Conservation (phyloP, 2,888 invertebrate genomes). For the Synanthedon tipuliformis region DNA sequence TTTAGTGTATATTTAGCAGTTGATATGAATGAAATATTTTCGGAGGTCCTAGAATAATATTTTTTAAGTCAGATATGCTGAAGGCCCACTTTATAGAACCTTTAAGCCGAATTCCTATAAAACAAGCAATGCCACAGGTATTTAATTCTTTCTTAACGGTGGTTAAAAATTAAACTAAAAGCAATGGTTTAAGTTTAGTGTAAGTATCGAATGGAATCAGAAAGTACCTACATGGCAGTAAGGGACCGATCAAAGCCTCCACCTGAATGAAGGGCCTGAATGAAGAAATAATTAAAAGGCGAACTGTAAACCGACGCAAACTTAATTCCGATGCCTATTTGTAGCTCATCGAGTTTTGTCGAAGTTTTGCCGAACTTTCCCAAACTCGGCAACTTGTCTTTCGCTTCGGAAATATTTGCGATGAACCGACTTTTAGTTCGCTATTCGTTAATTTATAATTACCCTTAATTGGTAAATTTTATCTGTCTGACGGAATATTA, state of each 20-base stretch:
- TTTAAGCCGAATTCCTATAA: too few relatives aligned
- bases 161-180: too few relatives aligned
- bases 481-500: slow-evolving; percentile 3
- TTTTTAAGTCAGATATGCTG: too few relatives aligned
- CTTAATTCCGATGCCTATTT: slow-evolving; percentile 66
- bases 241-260: slow-evolving; percentile 31
- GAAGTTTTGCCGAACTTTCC: slow-evolving; percentile 28
- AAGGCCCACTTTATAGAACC: too few relatives aligned
- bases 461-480: slow-evolving; percentile 48
- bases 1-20: too few relatives aligned
- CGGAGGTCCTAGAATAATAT: too few relatives aligned
- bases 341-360: slow-evolving; percentile 53
- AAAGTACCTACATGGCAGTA: background rate
- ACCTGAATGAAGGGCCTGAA: slow-evolving; percentile 50
- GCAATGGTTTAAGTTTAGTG: too few relatives aligned
- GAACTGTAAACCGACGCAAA: slow-evolving; percentile 53
- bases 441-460: slow-evolving; percentile 56
- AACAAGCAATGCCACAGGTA: too few relatives aligned
- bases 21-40: too few relatives aligned
- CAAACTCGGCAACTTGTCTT: slow-evolving; percentile 33
- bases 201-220: background rate
- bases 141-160: too few relatives aligned
- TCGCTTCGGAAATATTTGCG: slow-evolving; percentile 47
- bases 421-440: slow-evolving; percentile 42
- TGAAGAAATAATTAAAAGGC: slow-evolving; percentile 67